These are phyloP conservation scores for Melanotaenia trifasciata DNA, from an alignment of 2,797 vertebrate genomes.

Conservation along the genomic window DNA sequence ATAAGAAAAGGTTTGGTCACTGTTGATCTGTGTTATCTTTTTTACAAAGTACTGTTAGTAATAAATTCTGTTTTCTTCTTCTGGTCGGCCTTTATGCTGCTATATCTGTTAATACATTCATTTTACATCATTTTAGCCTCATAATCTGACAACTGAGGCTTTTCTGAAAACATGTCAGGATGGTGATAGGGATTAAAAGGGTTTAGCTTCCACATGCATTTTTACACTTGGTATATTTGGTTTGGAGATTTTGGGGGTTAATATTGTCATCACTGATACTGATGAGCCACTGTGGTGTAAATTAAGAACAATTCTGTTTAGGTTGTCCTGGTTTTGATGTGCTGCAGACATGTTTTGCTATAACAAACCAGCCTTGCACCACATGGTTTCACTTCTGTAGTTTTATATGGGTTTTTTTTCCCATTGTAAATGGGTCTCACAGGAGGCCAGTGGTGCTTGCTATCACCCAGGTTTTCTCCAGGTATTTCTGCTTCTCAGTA, in stretches of 20 bases:
- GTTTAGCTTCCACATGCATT: too few species aligned
- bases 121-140: too few species aligned
- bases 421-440: slow-evolving; percentile 25
- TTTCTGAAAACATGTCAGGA: too few species aligned
- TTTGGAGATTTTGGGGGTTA: slow-evolving; percentile 3
- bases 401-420: slow-evolving; percentile 12
- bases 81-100: too few species aligned
- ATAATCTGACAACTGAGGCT: too few species aligned
- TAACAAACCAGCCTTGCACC: slow-evolving; percentile 38
- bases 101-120: too few species aligned
- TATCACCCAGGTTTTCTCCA: slow-evolving; percentile 25
- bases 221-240: too few species aligned
- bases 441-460: slow-evolving; percentile 3
- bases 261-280: slow-evolving; percentile 20
- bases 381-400: slow-evolving; percentile 9
- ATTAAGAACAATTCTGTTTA: slow-evolving; percentile 60
- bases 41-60: too few species aligned
- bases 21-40: too few species aligned
- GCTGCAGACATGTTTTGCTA: slow-evolving; percentile 37
- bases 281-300: slow-evolving; percentile 45
- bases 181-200: too few species aligned
- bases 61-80: too few species aligned
- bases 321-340: slow-evolving; percentile 55
- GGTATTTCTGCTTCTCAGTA: slow-evolving; percentile 15
- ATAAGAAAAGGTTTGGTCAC: too few species aligned